These are phyloP conservation scores for Phataginus tetradactyla DNA, from an alignment of 2,797 vertebrate species.

Conservation along the genomic window DNA sequence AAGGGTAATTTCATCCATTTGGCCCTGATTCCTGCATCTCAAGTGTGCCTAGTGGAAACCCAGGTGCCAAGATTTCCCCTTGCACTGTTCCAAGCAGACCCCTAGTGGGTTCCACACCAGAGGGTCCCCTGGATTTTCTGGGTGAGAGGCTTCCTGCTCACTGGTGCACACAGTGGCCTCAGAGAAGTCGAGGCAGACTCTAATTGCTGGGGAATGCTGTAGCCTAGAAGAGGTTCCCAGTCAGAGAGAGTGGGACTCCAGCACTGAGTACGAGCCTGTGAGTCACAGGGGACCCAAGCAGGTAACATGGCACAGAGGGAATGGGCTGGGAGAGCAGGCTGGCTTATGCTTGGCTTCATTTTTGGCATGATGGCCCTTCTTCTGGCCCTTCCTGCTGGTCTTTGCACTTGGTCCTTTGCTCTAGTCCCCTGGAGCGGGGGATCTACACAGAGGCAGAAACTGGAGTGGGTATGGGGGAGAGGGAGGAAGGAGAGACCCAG, in stretches of 20 bases:
- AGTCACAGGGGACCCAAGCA: not conserved
- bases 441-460: not conserved
- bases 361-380: not conserved
- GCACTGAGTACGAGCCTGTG: accelerated
- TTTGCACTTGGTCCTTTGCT: not conserved
- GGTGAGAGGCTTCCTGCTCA: not conserved
- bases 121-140: not conserved
- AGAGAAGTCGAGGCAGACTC: not conserved
- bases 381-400: not conserved
- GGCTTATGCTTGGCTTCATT: not conserved
- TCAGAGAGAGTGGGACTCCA: not conserved
- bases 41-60: not conserved
- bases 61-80: constrained; percentile 41
- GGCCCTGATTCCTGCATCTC: constrained; percentile 50
- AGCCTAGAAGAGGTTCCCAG: not conserved
- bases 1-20: constrained; percentile 72
- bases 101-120: not conserved
- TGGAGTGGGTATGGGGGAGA: not conserved
- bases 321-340: not conserved
- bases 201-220: not conserved
- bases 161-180: not conserved
- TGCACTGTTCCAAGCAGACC: constrained; percentile 21
- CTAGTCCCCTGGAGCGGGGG: not conserved
- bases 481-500: not conserved
- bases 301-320: too few species aligned